Percentiles rank a stretch among this genome's conserved stretches.
Conservation (phyloP, 2,797 vertebrate species). For the Florisuga fusca region DNA sequence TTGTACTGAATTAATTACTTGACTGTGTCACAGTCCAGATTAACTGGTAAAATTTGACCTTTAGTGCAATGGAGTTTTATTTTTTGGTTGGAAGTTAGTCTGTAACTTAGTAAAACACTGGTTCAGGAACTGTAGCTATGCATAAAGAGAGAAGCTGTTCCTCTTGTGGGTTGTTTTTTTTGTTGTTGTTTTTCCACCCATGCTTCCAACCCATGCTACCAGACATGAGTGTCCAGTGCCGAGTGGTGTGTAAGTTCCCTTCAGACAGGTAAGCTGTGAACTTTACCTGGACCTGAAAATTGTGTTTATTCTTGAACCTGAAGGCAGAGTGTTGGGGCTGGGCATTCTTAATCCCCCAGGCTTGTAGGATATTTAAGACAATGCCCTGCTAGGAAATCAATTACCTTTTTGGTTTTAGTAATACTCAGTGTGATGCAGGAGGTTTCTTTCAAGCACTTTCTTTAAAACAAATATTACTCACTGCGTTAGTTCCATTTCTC, state of each 20-base stretch:
- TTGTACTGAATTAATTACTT: conserved; percentile 66
- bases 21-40: conserved; percentile 48
- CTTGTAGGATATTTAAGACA: conserved; percentile 42
- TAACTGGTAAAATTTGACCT: conserved; percentile 51
- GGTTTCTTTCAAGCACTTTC: conserved; percentile 76
- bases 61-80: conserved; percentile 75
- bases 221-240: background rate
- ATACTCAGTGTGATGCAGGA: conserved; percentile 61
- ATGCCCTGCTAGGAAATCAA: conserved; percentile 45
- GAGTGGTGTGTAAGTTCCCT: background rate
- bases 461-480: conserved; percentile 54
- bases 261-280: conserved; percentile 58
- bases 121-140: conserved; percentile 69
- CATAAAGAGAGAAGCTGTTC: conserved; percentile 63
- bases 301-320: background rate
- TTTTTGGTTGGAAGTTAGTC: conserved; percentile 46
- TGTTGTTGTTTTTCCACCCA: background rate
- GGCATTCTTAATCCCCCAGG: background rate
- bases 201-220: background rate
- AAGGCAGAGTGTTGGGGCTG: conserved; percentile 26
- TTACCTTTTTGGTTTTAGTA: conserved; percentile 43
- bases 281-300: background rate
- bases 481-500: conserved; percentile 64
- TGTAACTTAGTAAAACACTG: conserved; percentile 80
- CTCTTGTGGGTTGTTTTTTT: background rate